Conservation (phyloP, 2,113 vertebrate genomes). For the Thryonomys swinderianus region DNA sequence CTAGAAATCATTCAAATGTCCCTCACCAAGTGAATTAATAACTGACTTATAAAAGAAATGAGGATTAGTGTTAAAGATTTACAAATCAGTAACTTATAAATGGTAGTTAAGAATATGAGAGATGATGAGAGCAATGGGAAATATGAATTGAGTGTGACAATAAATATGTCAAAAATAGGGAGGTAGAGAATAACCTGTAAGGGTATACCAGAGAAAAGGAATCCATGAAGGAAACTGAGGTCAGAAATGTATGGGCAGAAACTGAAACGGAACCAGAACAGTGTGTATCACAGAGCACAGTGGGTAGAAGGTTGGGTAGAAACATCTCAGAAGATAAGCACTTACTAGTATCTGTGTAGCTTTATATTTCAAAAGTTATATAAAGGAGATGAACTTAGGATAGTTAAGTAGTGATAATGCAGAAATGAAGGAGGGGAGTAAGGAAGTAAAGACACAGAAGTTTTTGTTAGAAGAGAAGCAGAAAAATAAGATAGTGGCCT, state of each 20-base stretch:
- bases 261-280: background rate
- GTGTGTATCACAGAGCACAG: background rate
- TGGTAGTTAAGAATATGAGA: slow-evolving; percentile 2
- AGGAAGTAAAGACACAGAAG: background rate
- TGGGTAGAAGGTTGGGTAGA: background rate
- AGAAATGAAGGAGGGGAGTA: background rate
- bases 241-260: background rate
- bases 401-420: background rate
- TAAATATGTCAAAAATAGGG: background rate
- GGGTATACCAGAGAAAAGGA: background rate
- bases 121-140: background rate
- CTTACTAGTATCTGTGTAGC: background rate
- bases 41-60: background rate
- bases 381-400: background rate
- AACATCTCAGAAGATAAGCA: background rate
- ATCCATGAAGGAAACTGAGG: background rate
- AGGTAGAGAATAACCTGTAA: background rate
- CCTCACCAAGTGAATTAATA: background rate
- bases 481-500: background rate
- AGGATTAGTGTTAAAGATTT: slow-evolving; percentile 14
- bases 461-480: background rate
- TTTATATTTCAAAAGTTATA: background rate
- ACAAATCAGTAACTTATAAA: background rate
- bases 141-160: background rate
- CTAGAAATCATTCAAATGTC: background rate